A percentile compares a stretch with the other conserved stretches of the same genome.
phyloP scores from a whole-genome alignment of 2,113 vertebrate genomes.

The Aegithalos caudatus region DNA sequence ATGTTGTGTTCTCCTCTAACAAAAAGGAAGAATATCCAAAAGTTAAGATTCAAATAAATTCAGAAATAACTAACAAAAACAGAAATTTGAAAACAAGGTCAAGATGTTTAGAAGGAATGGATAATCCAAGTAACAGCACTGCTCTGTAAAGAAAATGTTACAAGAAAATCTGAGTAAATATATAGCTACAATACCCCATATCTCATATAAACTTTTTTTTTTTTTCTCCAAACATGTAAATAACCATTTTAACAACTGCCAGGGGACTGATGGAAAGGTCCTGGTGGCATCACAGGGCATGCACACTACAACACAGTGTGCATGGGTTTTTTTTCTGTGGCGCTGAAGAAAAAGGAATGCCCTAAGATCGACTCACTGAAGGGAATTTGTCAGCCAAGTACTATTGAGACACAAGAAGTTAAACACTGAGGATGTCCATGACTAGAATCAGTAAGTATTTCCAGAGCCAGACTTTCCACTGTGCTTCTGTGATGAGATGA shows the following conservation, averaged over 20 bases:
- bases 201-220: background rate
- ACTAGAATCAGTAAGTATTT: background rate
- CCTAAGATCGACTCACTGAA: fast-evolving
- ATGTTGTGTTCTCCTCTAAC: background rate
- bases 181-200: background rate
- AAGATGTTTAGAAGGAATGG: background rate
- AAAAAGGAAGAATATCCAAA: background rate
- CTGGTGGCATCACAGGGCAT: background rate
- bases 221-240: background rate
- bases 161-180: background rate
- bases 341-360: background rate
- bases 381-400: background rate
- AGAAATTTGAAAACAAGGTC: background rate
- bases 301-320: background rate
- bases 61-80: background rate
- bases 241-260: background rate
- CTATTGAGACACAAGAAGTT: background rate
- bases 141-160: background rate
- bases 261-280: background rate
- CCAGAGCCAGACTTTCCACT: background rate
- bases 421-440: background rate
- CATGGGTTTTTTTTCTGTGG: background rate
- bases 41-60: background rate
- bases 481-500: background rate
- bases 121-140: background rate